Conservation (phyloP, 2,888 invertebrate genomes). For the Meteorus colon region DNA sequence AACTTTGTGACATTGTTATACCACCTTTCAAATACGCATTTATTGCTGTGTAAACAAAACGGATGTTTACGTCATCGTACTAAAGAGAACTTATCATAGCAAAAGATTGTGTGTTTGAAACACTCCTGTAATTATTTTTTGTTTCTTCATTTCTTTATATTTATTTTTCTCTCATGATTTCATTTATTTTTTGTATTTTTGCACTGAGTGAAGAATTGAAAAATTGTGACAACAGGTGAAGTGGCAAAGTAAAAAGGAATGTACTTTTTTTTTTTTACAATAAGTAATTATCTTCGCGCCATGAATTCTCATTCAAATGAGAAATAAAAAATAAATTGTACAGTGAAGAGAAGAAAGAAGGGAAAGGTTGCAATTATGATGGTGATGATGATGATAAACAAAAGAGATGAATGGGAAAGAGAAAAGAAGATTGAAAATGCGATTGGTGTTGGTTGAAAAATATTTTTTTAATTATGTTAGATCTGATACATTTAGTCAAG, state of each 20-base stretch:
- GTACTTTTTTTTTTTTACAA: conserved; percentile 40
- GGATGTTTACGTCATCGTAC: conserved; percentile 8
- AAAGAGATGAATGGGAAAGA: background rate
- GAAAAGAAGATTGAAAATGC: background rate
- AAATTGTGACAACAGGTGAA: conserved; percentile 36
- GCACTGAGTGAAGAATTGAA: conserved; percentile 25
- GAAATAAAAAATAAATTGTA: conserved; percentile 24
- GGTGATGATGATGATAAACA: background rate
- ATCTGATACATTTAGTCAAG: background rate
- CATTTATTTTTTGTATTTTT: background rate
- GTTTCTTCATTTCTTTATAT: conserved; percentile 26
- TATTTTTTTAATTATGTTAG: no score
- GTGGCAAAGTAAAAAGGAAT: conserved; percentile 41
- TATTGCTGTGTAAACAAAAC: conserved; percentile 4
- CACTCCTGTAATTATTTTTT: conserved; percentile 35
- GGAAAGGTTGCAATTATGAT: background rate
- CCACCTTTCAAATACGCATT: background rate
- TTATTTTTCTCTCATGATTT: background rate
- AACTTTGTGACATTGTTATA: conserved; percentile 4
- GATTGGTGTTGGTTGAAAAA: no score
- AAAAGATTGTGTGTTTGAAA: conserved; percentile 1
- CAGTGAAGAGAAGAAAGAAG: background rate
- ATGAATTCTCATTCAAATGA: conserved; percentile 50
- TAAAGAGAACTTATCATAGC: background rate
- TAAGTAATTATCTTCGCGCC: conserved; percentile 51